Evolutionary conservation across 2,888 invertebrate species (phyloP), one percentile per base, ranked within the genome.

Genomic region (Arrhopalites spinosus): DNA sequence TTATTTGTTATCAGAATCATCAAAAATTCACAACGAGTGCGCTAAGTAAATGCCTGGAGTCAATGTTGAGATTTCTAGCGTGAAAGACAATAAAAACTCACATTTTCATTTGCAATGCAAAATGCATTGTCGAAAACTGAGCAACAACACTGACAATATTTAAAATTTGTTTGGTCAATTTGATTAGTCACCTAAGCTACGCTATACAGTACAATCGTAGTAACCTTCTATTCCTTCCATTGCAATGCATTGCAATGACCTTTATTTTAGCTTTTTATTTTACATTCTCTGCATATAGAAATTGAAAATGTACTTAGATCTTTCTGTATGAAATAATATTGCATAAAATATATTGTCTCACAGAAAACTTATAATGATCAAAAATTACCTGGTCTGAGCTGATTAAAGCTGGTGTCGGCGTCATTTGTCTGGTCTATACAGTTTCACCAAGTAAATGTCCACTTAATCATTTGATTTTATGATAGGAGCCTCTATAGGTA

Each of bases 371-470:
- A n/a, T n/a, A n/a, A n/a, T n/a, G n/a, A n/a, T n/a, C n/a, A n/a
- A n/a, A n/a, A n/a, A 50, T 50, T 50, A 70, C 59, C 56, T 30
- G 70, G 17, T 70, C 30, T n/a, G 70, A n/a, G 8, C 53, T 53
- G 56, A 70, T 56, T 17, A 70, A 17, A 20, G 70, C 70, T 56
- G 70, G 70, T 3, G 50, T n/a, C 15, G 70, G 70, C 13, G 70
- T 47, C 70, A 70, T 70, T 68, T 17, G 3, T 36, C 36, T n/a
- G n/a, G n/a, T n/a, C n/a, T n/a, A n/a, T n/a, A n/a, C n/a, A n/a
- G n/a, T n/a, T n/a, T n/a, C n/a, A n/a, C n/a, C n/a, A n/a, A n/a
- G n/a, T n/a, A n/a, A n/a, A n/a, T n/a, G n/a, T n/a, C n/a, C n/a
- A n/a, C n/a, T n/a, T n/a, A n/a, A n/a, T n/a, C n/a, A n/a, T n/a